Percentiles rank a stretch among this genome's conserved stretches.
Conservation (phyloP, 2,888 invertebrate genomes). For the Habroteleia sp. region DNA sequence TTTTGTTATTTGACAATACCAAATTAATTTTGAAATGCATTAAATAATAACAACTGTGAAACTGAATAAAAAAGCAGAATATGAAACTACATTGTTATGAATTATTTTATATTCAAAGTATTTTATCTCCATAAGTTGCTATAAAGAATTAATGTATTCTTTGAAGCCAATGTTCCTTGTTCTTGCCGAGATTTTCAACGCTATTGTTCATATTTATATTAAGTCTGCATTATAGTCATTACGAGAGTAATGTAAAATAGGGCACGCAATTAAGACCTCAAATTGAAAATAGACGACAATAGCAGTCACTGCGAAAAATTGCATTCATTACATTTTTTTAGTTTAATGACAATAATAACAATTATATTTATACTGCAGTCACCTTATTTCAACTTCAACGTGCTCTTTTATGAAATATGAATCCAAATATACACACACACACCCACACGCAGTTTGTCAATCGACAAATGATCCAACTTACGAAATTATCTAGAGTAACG, state of each 20-base stretch:
- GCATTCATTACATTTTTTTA: slow-evolving; percentile 44
- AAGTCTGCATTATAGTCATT: slow-evolving; percentile 47
- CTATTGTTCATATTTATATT: slow-evolving; percentile 51
- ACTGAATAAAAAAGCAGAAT: slow-evolving; percentile 13
- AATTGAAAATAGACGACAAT: slow-evolving; percentile 51
- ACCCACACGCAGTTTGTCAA: slow-evolving; percentile 3
- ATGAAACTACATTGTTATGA: slow-evolving; percentile 17
- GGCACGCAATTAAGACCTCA: slow-evolving; percentile 50
- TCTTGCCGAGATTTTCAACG: slow-evolving; percentile 35
- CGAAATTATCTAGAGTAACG: no score
- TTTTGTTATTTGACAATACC: no score
- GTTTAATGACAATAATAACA: slow-evolving; percentile 37
- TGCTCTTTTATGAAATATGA: no score
- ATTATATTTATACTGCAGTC: slow-evolving; percentile 18
- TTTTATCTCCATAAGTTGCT: slow-evolving; percentile 30
- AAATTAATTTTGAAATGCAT: slow-evolving; percentile 14
- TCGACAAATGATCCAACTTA: slow-evolving; percentile 1
- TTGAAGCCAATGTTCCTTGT: slow-evolving; percentile 37
- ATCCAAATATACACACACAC: no score
- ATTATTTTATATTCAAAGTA: slow-evolving; percentile 44
- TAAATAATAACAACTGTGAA: slow-evolving; percentile 21
- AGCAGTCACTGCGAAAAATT: slow-evolving; percentile 24
- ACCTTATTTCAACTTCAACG: no score
- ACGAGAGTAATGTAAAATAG: slow-evolving; percentile 47
- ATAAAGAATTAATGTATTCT: slow-evolving; percentile 46